Conservation (phyloP, 1,140 invertebrate genomes). For the Andricus grossulariae region DNA sequence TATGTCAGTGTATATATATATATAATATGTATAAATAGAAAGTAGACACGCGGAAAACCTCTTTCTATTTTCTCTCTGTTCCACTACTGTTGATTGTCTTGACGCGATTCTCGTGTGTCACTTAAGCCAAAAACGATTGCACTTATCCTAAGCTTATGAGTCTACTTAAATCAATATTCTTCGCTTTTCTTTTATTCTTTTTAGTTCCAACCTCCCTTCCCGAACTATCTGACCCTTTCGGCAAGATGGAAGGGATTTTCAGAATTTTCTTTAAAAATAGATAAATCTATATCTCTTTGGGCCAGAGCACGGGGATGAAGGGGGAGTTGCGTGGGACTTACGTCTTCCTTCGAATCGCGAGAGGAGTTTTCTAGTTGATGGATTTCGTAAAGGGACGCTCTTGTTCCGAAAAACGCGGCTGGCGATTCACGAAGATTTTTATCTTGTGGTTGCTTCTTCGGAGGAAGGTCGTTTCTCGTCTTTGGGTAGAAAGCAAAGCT, state of each 20-base stretch:
- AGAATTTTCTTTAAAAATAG: background rate
- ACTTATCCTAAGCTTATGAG: conserved; percentile 38
- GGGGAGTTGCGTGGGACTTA: conserved; percentile 48
- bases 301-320: conserved; percentile 37
- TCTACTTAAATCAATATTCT: conserved; percentile 12
- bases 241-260: conserved; percentile 1
- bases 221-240: conserved; percentile 4
- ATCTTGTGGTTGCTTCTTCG: conserved; percentile 33
- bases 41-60: conserved; percentile 35
- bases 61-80: conserved; percentile 36
- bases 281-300: background rate
- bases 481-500: conserved; percentile 18
- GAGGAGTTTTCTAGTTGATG: background rate
- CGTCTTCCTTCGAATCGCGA: conserved; percentile 14
- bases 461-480: background rate
- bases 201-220: conserved; percentile 31
- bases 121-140: conserved; percentile 21
- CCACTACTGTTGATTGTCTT: conserved; percentile 71
- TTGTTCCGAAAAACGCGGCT: conserved; percentile 36
- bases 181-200: conserved; percentile 27
- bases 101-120: conserved; percentile 66
- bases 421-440: conserved; percentile 40
- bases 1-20: conserved; percentile 43
- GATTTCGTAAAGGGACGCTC: background rate
- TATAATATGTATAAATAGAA: conserved; percentile 44